Evolutionary conservation across 2,888 invertebrate species (phyloP).

Genomic region (Deilephila porcellus): DNA sequence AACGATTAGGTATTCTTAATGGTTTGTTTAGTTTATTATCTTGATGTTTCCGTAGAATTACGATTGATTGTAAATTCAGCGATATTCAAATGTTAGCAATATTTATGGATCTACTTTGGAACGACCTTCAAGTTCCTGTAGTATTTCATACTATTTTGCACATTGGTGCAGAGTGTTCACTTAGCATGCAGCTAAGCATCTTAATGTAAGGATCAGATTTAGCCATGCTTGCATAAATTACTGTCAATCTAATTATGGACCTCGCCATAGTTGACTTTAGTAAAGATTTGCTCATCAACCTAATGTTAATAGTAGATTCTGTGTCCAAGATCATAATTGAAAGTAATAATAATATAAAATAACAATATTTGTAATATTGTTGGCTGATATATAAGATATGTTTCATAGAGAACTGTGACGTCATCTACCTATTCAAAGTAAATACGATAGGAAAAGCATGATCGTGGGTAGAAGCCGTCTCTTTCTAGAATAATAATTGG

Average conservation of each 20-base stretch:
- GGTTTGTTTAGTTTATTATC: constrained; percentile 10
- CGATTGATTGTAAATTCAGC: not conserved
- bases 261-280: not conserved
- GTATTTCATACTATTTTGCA: not conserved
- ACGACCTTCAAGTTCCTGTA: not conserved
- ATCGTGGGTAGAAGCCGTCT: too few species aligned
- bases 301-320: not conserved
- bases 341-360: too few species aligned
- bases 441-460: too few species aligned
- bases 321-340: not conserved
- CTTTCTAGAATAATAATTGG: too few species aligned
- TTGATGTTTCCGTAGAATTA: not conserved
- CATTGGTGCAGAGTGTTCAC: not conserved
- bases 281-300: not conserved
- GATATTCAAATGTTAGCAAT: too few species aligned
- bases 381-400: too few species aligned
- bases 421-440: too few species aligned
- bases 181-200: constrained; percentile 5
- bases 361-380: too few species aligned
- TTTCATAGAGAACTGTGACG: too few species aligned
- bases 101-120: not conserved
- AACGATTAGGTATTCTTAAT: not conserved
- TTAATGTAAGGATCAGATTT: not conserved
- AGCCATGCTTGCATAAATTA: constrained; percentile 1
- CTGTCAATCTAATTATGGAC: constrained; percentile 10